A percentile compares a stretch with the other conserved stretches of the same genome.
Evolutionary conservation across 2,888 invertebrate species (phyloP).

Genomic region (Philereme transversata): DNA sequence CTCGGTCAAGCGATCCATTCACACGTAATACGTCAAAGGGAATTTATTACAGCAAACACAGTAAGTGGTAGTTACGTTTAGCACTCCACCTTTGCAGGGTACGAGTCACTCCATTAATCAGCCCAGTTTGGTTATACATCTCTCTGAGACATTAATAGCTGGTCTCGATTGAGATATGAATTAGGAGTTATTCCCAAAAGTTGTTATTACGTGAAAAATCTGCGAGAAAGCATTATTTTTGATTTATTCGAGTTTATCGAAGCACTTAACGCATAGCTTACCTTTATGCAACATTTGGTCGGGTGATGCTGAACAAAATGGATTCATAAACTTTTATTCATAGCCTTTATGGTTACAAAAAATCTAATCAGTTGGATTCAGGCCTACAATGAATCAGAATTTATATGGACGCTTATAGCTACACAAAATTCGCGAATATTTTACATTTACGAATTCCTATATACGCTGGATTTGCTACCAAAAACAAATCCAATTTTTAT

Average conservation of each 20-base stretch:
- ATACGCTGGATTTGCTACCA: not conserved
- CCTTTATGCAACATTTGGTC: too few relatives aligned
- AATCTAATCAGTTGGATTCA: too few relatives aligned
- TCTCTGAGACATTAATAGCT: conserved; percentile 21
- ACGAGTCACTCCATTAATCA: conserved; percentile 18
- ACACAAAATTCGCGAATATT: not conserved
- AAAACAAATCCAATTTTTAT: too few relatives aligned
- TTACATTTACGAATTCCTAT: not conserved
- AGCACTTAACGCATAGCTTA: too few relatives aligned
- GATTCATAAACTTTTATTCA: too few relatives aligned
- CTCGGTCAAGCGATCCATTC: conserved; percentile 30
- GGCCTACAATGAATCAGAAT: too few relatives aligned
- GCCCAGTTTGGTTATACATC: not conserved
- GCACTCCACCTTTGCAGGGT: conserved; percentile 16
- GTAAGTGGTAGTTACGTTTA: conserved; percentile 26
- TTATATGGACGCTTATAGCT: too few relatives aligned
- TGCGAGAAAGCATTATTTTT: conserved; percentile 51
- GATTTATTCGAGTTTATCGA: conserved; percentile 61
- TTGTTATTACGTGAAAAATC: conserved; percentile 66
- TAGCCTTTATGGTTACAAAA: too few relatives aligned
- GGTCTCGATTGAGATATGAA: conserved; percentile 33
- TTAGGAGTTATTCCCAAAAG: conserved; percentile 30
- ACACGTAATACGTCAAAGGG: conserved; percentile 29
- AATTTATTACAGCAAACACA: conserved; percentile 30
- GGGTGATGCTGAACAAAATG: too few relatives aligned